Base-by-base conservation (phyloP, 1,140 invertebrate species). In the Anastatus disparis region DNA sequence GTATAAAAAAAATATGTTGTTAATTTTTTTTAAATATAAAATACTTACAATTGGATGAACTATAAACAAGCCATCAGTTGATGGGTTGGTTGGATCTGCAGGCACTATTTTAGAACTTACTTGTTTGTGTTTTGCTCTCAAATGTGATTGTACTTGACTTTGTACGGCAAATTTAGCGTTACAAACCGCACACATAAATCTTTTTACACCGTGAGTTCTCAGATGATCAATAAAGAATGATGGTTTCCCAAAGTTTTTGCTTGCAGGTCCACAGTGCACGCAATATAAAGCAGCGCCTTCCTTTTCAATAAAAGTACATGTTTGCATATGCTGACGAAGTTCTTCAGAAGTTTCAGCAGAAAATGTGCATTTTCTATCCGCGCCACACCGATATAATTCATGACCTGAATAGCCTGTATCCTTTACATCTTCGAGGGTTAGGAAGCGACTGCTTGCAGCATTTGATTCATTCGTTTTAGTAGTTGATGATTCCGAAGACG, bases 131-230 rank as follows among this genome's bases (percentile, higher is more conserved):
- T 85, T 85, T 22, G 78, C 72, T 67, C 88, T 89, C 81, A 91
- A 87, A 75, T 92, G 91, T 15, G 77, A 66, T 2, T 76, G 50
- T 0, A 84, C 81, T 66, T 87, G 87, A 31, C 84, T 81, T 20
- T 80, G 74, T 40, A 85, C 79, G 0, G 88, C 81, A 31, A 84
- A 87, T 27, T 82, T 81, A 26, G 80, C 78, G 3, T 78, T 70
- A 72, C 89, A 91, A 8, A 89, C 48, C 0, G 85, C 84, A 74
- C 90, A 91, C 1, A 78, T 75, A 46, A 87, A 88, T 2, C 87
- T 77, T 46, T 86, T 87, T 1, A 86, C 67, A 3, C 88, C 87
- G 65, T 89, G 89, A 1, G 79, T 73, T 71, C 83, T 86, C 70
- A 86, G 79, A 77, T 86, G 85, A 46, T 87, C 87, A 74, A 84